phyloP scores from a whole-genome alignment of 2,888 invertebrate species.

The Cabera pusaria region DNA sequence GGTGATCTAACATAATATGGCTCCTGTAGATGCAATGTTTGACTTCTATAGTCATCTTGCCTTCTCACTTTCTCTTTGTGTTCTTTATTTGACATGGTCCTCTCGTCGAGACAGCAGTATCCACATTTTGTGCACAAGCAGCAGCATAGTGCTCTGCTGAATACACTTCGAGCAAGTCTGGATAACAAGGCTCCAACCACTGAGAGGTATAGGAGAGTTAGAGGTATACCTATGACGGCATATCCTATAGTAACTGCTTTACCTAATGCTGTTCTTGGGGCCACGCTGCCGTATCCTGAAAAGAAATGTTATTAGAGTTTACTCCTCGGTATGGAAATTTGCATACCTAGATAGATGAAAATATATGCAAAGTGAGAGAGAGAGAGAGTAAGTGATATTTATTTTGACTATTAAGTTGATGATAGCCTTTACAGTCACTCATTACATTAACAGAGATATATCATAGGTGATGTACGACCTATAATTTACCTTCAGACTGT shows the following conservation, averaged over 20 bases:
- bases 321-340: too few species aligned
- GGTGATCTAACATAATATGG: conserved; percentile 87
- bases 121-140: conserved; percentile 95
- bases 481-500: too few species aligned
- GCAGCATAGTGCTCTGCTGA: conserved; percentile 91
- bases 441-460: too few species aligned
- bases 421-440: too few species aligned
- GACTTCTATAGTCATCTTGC: conserved; percentile 85
- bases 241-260: conserved; percentile 96
- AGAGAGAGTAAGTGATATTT: too few species aligned
- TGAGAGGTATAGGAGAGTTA: conserved; percentile 93
- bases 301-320: background rate
- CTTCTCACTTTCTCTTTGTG: conserved; percentile 89
- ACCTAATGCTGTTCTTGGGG: conserved; percentile 94
- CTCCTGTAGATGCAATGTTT: conserved; percentile 86
- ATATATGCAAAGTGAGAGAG: too few species aligned
- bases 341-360: too few species aligned
- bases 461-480: too few species aligned
- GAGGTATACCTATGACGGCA: conserved; percentile 93
- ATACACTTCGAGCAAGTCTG: conserved; percentile 90
- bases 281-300: conserved; percentile 96
- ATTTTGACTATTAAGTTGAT: too few species aligned
- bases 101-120: conserved; percentile 93
- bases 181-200: conserved; percentile 94
- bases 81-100: conserved; percentile 91